These are phyloP conservation scores for Notolepis coatsorum DNA, from an alignment of 2,797 vertebrate genomes.

Conservation along the genomic window DNA sequence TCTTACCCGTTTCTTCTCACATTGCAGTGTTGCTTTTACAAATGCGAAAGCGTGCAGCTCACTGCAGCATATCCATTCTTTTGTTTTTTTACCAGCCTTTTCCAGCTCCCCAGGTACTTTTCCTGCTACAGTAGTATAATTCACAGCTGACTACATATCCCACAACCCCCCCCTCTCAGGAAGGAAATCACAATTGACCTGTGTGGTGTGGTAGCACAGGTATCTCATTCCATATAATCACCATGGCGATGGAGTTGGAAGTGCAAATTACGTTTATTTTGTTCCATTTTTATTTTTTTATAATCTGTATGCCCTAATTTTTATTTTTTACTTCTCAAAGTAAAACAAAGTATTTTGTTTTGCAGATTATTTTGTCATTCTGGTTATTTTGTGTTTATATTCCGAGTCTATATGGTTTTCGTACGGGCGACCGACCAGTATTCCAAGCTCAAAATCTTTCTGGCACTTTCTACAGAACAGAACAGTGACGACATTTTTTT, in stretches of 20 bases:
- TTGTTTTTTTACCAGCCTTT: not conserved
- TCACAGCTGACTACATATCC: too few relatives aligned
- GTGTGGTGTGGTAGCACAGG: constrained; percentile 27
- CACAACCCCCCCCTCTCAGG: constrained; percentile 69
- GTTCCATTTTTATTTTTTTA: constrained; percentile 38
- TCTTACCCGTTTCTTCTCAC: constrained; percentile 9
- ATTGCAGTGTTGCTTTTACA: constrained; percentile 13
- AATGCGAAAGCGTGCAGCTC: not conserved
- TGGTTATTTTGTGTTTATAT: too few relatives aligned
- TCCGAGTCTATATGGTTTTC: constrained; percentile 42
- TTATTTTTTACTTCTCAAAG: constrained; percentile 38
- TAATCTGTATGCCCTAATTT: constrained; percentile 54
- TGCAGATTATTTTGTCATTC: constrained; percentile 28
- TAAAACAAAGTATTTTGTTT: constrained; percentile 24
- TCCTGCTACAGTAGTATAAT: constrained; percentile 37
- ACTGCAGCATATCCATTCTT: constrained; percentile 21
- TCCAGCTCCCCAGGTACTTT: constrained; percentile 3
- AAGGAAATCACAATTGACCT: constrained; percentile 61
- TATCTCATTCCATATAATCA: constrained; percentile 31
- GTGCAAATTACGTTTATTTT: constrained; percentile 41
- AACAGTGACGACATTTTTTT: constrained; percentile 54
- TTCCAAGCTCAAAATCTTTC: constrained; percentile 45
- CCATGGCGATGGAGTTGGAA: constrained; percentile 27
- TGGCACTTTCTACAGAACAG: constrained; percentile 61
- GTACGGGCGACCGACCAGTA: constrained; percentile 51